Percentiles rank a stretch among this genome's conserved stretches.
Evolutionary conservation across 2,888 invertebrate species (phyloP).

Genomic region (Mythimna lalbum): DNA sequence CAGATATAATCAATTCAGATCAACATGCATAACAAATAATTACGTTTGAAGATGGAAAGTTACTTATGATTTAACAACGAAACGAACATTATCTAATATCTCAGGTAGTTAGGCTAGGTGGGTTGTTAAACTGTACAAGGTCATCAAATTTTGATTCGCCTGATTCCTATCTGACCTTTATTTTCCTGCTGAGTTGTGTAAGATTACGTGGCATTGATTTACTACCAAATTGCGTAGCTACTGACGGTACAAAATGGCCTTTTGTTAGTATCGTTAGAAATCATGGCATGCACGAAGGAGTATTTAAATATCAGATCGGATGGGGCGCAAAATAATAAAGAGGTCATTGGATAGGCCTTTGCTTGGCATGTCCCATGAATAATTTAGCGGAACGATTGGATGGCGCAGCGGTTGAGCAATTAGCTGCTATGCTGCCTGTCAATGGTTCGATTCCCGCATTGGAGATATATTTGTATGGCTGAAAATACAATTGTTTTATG

Average conservation of each 20-base stretch:
- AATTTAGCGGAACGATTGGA: no score
- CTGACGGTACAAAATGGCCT: background rate
- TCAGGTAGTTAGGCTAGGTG: conserved; percentile 8
- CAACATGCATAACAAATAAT: background rate
- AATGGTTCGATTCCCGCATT: no score
- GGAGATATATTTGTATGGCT: no score
- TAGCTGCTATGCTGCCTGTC: no score
- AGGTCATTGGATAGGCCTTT: background rate
- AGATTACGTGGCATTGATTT: conserved; percentile 48
- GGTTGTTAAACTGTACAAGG: conserved; percentile 31
- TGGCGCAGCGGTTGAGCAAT: no score
- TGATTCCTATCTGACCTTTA: conserved; percentile 50
- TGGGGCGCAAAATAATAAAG: background rate
- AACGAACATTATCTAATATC: background rate
- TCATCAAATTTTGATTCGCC: conserved; percentile 19
- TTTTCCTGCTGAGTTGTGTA: conserved; percentile 44
- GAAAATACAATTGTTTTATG: no score
- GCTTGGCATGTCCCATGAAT: background rate
- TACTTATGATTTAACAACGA: background rate
- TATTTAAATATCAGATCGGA: background rate
- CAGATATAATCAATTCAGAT: no score
- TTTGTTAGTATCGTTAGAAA: background rate
- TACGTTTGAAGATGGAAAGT: background rate
- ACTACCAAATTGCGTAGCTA: conserved; percentile 15
- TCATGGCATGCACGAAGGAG: background rate